These are phyloP conservation scores for Mystacides longicornis DNA, from an alignment of 2,888 invertebrate genomes.

Conservation along the genomic window DNA sequence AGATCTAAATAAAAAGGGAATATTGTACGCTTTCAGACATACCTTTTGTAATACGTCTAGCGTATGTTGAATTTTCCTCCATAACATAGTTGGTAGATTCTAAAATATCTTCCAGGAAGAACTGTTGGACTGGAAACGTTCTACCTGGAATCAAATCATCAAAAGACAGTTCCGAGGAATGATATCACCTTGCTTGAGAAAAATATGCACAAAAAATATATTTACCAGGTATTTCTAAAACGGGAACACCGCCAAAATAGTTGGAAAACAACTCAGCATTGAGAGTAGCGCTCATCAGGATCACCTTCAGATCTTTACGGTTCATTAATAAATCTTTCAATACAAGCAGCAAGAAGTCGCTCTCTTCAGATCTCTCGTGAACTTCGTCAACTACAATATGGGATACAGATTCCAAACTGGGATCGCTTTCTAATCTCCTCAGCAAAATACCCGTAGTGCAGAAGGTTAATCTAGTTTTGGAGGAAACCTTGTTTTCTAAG, in stretches of 20 bases:
- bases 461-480: slow-evolving; percentile 75
- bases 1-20: no score
- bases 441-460: slow-evolving; percentile 91
- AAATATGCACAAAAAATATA: not conserved
- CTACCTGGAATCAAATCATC: no score
- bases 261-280: slow-evolving; percentile 77
- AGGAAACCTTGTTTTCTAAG: slow-evolving; percentile 69
- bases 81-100: slow-evolving; percentile 49
- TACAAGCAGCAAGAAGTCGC: slow-evolving; percentile 82
- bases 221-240: slow-evolving; percentile 69
- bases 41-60: slow-evolving; percentile 58
- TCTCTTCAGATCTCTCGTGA: slow-evolving; percentile 85
- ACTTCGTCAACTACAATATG: slow-evolving; percentile 88
- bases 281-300: slow-evolving; percentile 91
- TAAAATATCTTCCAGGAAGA: slow-evolving; percentile 74
- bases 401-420: slow-evolving; percentile 65
- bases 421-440: slow-evolving; percentile 74
- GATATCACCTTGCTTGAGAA: no score
- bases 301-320: slow-evolving; percentile 69
- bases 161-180: no score
- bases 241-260: slow-evolving; percentile 74
- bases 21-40: no score
- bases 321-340: slow-evolving; percentile 66
- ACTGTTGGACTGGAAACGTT: slow-evolving; percentile 77
- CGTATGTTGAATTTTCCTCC: slow-evolving; percentile 49